These are phyloP conservation scores for Tetranychus urticae DNA, from an alignment of 1,140 invertebrate genomes.

Conservation along the genomic window DNA sequence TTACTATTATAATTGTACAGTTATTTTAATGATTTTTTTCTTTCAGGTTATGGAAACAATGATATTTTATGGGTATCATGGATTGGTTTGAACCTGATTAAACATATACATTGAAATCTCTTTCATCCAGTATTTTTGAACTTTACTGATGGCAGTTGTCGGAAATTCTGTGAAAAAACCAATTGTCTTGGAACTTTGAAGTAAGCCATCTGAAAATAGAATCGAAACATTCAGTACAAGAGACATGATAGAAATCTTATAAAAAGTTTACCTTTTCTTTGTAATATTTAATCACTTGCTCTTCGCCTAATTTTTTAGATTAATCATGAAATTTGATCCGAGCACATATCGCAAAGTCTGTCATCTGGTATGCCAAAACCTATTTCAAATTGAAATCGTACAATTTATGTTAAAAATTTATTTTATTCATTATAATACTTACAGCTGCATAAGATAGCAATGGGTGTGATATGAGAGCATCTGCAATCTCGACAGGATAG, in stretches of 20 bases:
- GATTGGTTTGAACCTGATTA: too few species aligned
- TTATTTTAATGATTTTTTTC: too few species aligned
- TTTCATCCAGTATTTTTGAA: conserved; percentile 42
- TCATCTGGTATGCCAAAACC: conserved; percentile 48
- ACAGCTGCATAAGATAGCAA: background rate
- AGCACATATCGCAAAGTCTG: conserved; percentile 52
- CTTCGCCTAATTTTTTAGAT: conserved; percentile 22
- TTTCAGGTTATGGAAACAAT: too few species aligned
- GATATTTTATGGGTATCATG: too few species aligned
- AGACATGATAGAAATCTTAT: too few species aligned
- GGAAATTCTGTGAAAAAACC: conserved; percentile 43
- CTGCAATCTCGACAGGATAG: conserved; percentile 12
- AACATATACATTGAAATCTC: background rate
- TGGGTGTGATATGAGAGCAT: conserved; percentile 34
- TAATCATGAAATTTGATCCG: conserved; percentile 34
- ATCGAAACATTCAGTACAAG: background rate
- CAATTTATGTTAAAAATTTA: background rate
- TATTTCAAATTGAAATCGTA: conserved; percentile 9
- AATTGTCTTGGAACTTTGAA: conserved; percentile 62
- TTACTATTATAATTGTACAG: too few species aligned
- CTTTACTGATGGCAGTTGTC: conserved; percentile 56
- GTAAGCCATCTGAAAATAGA: conserved; percentile 20
- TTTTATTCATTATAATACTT: background rate
- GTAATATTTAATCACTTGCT: conserved; percentile 39
- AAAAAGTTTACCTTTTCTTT: conserved; percentile 45